Base-by-base conservation (phyloP, 2,888 invertebrate genomes). In the Meloe dianella region DNA sequence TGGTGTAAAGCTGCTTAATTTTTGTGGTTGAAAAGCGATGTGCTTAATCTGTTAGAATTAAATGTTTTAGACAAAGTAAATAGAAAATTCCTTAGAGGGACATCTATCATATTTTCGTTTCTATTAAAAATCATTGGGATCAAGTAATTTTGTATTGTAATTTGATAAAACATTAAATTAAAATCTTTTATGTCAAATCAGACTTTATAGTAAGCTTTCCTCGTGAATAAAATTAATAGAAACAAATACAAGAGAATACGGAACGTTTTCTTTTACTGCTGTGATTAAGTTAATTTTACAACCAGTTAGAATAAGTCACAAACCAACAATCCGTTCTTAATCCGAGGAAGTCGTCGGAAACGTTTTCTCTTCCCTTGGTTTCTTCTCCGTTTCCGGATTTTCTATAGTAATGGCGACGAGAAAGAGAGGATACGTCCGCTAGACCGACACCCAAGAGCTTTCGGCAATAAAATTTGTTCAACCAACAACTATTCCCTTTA, bases 211-310 rank as follows among this genome's bases (percentile, higher is more conserved):
- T 47, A 2, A 20, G 20, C 10, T 20, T 47, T 4, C 1, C 9
- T 58, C 56, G n/a, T 24, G 24, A 75, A 74, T 73, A 71, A 75
- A 76, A 74, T 74, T 71, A 68, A 74, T 71, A 71, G 70, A 68
- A 75, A 72, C 57, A 17, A 61, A 67, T 69, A 71, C 71, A 70
- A 74, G 71, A 71, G 72, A 72, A 73, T 74, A 73, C 74, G 47
- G 73, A 76, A 72, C 72, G 75, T 76, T 76, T 80, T 79, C 78
- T 80, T 79, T 80, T 79, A 80, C 77, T 78, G 71, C 73, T 65
- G 68, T 74, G 79, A 79, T 81, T 80, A 79, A 80, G 75, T 80
- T 79, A 78, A 81, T 81, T 81, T 80, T 79, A 80, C 79, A 80
- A 76, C 78, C 79, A 74, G 76, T 78, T 74, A 73, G 77, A 78